Conservation (phyloP, 2,113 vertebrate genomes). For the Strix uralensis region DNA sequence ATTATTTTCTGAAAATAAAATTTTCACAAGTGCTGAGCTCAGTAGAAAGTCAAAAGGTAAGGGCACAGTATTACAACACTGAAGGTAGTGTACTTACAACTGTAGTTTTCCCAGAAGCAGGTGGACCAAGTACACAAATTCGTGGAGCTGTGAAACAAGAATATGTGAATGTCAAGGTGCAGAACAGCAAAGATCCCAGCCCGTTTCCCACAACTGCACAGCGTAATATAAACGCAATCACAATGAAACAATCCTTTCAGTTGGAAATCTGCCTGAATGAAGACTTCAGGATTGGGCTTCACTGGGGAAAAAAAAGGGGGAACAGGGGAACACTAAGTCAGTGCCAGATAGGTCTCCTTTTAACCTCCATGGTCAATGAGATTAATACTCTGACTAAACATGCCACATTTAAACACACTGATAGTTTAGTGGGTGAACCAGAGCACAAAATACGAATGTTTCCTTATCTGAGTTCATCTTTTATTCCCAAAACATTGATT, state of each 20-base stretch:
- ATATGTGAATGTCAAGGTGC: conserved; percentile 11
- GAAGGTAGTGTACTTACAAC: conserved; percentile 72
- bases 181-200: background rate
- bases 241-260: background rate
- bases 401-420: background rate
- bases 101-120: conserved; percentile 83
- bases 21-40: background rate
- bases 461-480: background rate
- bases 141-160: conserved; percentile 71
- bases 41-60: background rate
- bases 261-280: background rate
- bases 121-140: conserved; percentile 83
- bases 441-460: background rate
- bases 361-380: background rate
- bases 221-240: background rate
- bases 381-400: background rate
- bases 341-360: background rate
- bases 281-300: background rate
- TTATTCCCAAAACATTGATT: background rate
- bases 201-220: background rate
- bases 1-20: background rate
- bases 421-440: background rate
- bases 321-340: background rate
- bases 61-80: background rate
- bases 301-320: background rate